A percentile compares a stretch with the other conserved stretches of the same genome.
Conservation (phyloP, 2,113 vertebrate genomes). For the Toxotes chatareus region DNA sequence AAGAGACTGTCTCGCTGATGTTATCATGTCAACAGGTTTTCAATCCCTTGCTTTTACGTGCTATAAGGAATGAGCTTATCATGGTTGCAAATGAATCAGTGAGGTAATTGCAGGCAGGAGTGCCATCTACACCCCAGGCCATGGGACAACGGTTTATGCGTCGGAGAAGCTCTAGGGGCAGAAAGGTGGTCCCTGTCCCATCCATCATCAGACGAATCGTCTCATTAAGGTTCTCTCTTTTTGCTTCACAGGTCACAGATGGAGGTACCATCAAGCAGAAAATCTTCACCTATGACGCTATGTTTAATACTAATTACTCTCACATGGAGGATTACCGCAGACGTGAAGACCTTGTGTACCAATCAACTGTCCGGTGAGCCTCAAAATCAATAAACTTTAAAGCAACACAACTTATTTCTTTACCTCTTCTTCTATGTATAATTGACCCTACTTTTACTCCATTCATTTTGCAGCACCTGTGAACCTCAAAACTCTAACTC, state of each 20-base stretch:
- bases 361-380: constrained; percentile 95
- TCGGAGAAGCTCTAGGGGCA: constrained; percentile 31
- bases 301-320: constrained; percentile 99
- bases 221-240: constrained; percentile 47
- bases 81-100: constrained; percentile 69
- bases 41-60: constrained; percentile 38
- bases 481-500: not conserved
- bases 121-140: constrained; percentile 42
- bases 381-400: constrained; percentile 5
- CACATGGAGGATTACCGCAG: constrained; percentile 97
- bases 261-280: constrained; percentile 98
- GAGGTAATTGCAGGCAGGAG: constrained; percentile 66
- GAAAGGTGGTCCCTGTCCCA: constrained; percentile 25
- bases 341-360: constrained; percentile 95
- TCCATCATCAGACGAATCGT: constrained; percentile 58
- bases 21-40: constrained; percentile 67
- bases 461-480: not conserved
- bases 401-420: not conserved
- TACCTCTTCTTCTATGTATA: not conserved
- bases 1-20: constrained; percentile 58
- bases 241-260: constrained; percentile 91
- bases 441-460: not conserved
- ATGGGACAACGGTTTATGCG: constrained; percentile 48
- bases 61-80: constrained; percentile 65
- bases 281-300: constrained; percentile 98